A percentile compares a stretch with the other conserved stretches of the same genome.
These are phyloP conservation scores for Acleris cristana DNA, from an alignment of 2,888 invertebrate species.

Conservation along the genomic window DNA sequence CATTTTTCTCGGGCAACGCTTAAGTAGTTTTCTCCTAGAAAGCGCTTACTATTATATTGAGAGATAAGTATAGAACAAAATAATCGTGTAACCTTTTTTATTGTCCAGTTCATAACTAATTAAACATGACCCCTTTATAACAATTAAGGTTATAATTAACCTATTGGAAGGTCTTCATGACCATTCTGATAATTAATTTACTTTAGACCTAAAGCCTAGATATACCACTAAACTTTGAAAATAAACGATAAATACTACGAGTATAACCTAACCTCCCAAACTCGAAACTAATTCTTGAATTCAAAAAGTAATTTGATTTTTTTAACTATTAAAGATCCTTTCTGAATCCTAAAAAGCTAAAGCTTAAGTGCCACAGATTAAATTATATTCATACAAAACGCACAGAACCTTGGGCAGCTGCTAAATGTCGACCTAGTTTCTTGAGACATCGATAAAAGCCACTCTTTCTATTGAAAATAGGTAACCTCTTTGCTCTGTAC, in stretches of 20 bases:
- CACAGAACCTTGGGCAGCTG: slow-evolving; percentile 37
- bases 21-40: too few species aligned
- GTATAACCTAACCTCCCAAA: neutral
- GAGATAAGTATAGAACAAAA: too few species aligned
- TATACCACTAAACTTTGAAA: neutral
- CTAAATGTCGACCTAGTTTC: slow-evolving; percentile 63
- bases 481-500: slow-evolving; percentile 50
- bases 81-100: too few species aligned
- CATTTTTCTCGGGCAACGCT: too few species aligned
- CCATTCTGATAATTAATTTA: too few species aligned
- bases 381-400: slow-evolving; percentile 16
- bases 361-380: neutral
- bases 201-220: neutral
- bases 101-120: too few species aligned
- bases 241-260: neutral
- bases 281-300: neutral
- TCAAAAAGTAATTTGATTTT: neutral
- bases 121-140: too few species aligned
- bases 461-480: slow-evolving; percentile 61
- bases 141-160: too few species aligned
- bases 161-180: too few species aligned
- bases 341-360: neutral
- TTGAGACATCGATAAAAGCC: slow-evolving; percentile 63
- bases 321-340: neutral
- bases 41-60: too few species aligned